phyloP scores from a whole-genome alignment of 2,888 invertebrate genomes.

The Chorisops tibialis region DNA sequence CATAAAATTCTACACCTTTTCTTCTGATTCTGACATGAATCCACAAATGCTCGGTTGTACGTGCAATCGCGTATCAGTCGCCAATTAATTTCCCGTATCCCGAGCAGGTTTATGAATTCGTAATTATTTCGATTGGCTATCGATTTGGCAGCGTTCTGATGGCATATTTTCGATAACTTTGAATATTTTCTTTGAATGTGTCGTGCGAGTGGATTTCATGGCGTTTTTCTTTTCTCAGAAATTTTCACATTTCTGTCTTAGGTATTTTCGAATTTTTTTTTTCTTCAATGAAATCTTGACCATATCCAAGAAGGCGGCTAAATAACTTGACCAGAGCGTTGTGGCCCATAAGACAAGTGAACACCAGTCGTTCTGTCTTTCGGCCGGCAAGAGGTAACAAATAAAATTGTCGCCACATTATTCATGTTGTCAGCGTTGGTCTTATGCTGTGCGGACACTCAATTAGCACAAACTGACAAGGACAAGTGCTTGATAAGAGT shows the following conservation, averaged over 20 bases:
- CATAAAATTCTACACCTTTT: constrained; percentile 23
- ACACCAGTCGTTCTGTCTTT: background rate
- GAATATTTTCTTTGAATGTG: constrained; percentile 9
- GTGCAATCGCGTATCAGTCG: constrained; percentile 21
- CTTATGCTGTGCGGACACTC: constrained; percentile 19
- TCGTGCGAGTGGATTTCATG: no score
- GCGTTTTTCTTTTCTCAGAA: no score
- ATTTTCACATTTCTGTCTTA: background rate
- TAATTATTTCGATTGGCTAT: constrained; percentile 1
- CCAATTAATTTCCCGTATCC: constrained; percentile 24
- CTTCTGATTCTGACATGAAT: constrained; percentile 26
- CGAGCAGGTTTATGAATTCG: background rate
- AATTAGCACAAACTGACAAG: constrained; percentile 26
- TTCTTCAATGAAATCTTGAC: constrained; percentile 4
- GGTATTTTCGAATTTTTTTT: background rate
- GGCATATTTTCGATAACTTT: constrained; percentile 18
- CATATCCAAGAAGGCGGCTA: constrained; percentile 4
- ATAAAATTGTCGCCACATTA: constrained; percentile 26
- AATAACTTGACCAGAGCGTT: background rate
- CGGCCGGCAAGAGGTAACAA: constrained; percentile 12
- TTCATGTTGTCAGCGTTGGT: constrained; percentile 23
- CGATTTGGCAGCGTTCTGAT: constrained; percentile 15
- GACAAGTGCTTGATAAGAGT: constrained; percentile 23
- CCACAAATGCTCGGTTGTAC: constrained; percentile 17
- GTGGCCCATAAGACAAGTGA: background rate